Evolutionary conservation across 2,888 invertebrate species (phyloP).

Genomic region (Caenorhabditis japonica): DNA sequence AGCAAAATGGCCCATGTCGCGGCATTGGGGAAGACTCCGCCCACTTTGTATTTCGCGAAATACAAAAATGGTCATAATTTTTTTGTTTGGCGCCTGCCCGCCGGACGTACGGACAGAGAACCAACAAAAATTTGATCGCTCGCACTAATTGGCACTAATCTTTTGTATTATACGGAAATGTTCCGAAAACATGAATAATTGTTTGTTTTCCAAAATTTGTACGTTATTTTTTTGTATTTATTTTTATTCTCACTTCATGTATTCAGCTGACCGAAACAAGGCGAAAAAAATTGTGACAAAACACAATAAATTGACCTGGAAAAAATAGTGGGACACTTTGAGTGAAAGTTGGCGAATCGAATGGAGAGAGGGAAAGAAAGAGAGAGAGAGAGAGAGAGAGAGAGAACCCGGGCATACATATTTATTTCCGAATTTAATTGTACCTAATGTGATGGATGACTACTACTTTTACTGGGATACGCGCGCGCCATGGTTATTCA

Average conservation of each 20-base stretch:
- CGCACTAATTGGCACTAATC: constrained; percentile 4
- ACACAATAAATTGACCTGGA: constrained; percentile 30
- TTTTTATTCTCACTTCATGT: no score
- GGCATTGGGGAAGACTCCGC: no score
- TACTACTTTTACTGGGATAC: constrained; percentile 1
- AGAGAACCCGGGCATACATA: not conserved
- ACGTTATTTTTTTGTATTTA: no score
- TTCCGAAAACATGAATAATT: no score
- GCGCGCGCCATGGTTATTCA: constrained; percentile 3
- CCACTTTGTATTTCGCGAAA: no score
- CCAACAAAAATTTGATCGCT: not conserved
- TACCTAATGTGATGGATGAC: constrained; percentile 44
- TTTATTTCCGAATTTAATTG: constrained; percentile 45
- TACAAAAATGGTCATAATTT: no score
- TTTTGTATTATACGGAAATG: no score
- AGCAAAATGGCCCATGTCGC: no score
- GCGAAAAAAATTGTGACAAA: not conserved
- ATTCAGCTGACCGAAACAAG: no score
- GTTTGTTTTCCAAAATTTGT: no score
- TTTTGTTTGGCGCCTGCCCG: no score
- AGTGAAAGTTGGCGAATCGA: constrained; percentile 20
- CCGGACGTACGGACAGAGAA: no score
- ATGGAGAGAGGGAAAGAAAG: constrained; percentile 13
- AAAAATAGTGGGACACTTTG: constrained; percentile 21
- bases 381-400: constrained; percentile 7